A percentile compares a stretch with the other conserved stretches of the same genome.
Evolutionary conservation across 2,888 invertebrate species (phyloP).

Genomic region (Diaphora mendica): DNA sequence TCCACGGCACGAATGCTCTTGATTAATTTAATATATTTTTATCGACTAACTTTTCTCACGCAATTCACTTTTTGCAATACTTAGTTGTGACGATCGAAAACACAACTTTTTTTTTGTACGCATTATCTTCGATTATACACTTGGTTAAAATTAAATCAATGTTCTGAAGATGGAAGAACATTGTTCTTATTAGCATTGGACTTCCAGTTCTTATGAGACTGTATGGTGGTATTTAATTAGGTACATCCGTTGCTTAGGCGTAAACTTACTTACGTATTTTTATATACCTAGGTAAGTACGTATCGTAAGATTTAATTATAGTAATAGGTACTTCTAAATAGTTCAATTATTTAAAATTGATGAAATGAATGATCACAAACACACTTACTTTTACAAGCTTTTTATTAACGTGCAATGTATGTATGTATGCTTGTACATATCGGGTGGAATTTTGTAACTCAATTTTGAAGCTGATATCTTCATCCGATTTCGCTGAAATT

Average conservation of each 20-base stretch:
- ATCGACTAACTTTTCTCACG: slow-evolving; percentile 73
- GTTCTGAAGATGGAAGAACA: slow-evolving; percentile 31
- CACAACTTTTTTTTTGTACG: slow-evolving; percentile 58
- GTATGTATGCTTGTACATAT: no score
- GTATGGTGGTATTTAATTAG: slow-evolving; percentile 22
- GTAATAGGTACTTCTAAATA: no score
- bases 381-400: no score
- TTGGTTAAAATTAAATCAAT: slow-evolving; percentile 37
- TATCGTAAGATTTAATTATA: no score
- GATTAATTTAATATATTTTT: slow-evolving; percentile 83
- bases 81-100: slow-evolving; percentile 54
- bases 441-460: no score
- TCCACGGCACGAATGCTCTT: slow-evolving; percentile 68
- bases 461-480: no score
- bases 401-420: no score
- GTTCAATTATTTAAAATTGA: no score
- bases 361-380: no score
- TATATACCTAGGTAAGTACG: no score
- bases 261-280: no score
- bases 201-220: slow-evolving; percentile 33
- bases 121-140: slow-evolving; percentile 46
- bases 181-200: slow-evolving; percentile 37
- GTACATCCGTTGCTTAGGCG: slow-evolving; percentile 11
- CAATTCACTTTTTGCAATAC: slow-evolving; percentile 68
- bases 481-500: no score